These are phyloP conservation scores for Drosophila lutescens DNA, from an alignment of 2,888 invertebrate genomes.

Conservation along the genomic window DNA sequence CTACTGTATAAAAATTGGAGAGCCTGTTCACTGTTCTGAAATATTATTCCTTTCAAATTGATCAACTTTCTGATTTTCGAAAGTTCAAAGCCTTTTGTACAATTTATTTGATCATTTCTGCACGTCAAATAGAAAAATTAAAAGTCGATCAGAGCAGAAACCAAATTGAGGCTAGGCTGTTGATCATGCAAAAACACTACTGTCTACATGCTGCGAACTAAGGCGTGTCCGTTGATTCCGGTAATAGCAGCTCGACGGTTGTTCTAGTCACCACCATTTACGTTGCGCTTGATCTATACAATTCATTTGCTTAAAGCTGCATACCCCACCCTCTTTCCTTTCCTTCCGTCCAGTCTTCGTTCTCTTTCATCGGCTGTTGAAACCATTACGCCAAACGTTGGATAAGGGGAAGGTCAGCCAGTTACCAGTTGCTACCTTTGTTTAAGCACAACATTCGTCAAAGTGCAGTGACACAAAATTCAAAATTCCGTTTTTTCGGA, in stretches of 20 bases:
- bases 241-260: constrained; percentile 44
- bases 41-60: neutral
- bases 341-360: constrained; percentile 15
- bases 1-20: no score
- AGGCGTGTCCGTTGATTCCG: constrained; percentile 33
- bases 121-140: constrained; percentile 4
- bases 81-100: constrained; percentile 9
- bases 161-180: neutral
- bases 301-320: constrained; percentile 13
- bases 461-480: constrained; percentile 20
- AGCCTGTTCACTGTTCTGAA: neutral
- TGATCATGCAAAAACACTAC: constrained; percentile 8
- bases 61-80: constrained; percentile 9
- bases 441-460: constrained; percentile 54
- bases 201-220: constrained; percentile 3
- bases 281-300: constrained; percentile 18
- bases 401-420: constrained; percentile 77
- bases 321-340: constrained; percentile 14
- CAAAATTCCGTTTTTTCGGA: neutral
- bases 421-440: constrained; percentile 58
- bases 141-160: constrained; percentile 23
- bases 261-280: constrained; percentile 67
- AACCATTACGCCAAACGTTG: constrained; percentile 61
- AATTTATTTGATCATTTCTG: constrained; percentile 3
- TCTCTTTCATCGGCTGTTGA: constrained; percentile 54